phyloP scores from a whole-genome alignment of 2,888 invertebrate genomes.

The Drosophila kambysellisi region DNA sequence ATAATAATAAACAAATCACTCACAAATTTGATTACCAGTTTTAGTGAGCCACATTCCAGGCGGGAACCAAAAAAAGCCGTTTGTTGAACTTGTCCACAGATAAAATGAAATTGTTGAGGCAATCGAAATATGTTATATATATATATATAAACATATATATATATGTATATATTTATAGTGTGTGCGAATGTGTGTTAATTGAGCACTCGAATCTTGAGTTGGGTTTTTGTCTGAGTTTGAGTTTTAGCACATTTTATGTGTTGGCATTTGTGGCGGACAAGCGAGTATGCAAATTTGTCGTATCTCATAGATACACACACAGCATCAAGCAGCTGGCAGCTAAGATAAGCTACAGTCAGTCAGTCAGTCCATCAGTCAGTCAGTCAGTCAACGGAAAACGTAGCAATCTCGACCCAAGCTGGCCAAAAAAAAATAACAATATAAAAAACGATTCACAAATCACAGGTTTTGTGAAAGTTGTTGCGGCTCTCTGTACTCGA shows the following conservation, averaged over 20 bases:
- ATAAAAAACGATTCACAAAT: conserved; percentile 36
- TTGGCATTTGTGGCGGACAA: conserved; percentile 38
- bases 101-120: conserved; percentile 59
- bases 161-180: conserved; percentile 4
- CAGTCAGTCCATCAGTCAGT: conserved; percentile 39
- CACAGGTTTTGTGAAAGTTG: conserved; percentile 70
- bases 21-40: conserved; percentile 60
- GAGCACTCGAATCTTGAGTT: conserved; percentile 59
- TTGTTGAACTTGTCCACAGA: conserved; percentile 68
- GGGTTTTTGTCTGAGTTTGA: conserved; percentile 36
- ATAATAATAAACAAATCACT: conserved; percentile 53
- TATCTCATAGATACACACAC: conserved; percentile 43
- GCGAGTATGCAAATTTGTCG: conserved; percentile 67
- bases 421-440: conserved; percentile 13
- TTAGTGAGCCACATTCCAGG: conserved; percentile 60
- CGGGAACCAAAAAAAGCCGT: conserved; percentile 41
- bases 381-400: conserved; percentile 36
- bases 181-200: conserved; percentile 65
- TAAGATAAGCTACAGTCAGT: conserved; percentile 57
- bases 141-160: background rate
- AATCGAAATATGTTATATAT: conserved; percentile 17
- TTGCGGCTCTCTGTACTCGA: conserved; percentile 48
- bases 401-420: conserved; percentile 29
- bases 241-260: conserved; percentile 67
- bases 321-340: conserved; percentile 9